Base-by-base conservation (phyloP, 2,113 vertebrate species). In the Uria lomvia region DNA sequence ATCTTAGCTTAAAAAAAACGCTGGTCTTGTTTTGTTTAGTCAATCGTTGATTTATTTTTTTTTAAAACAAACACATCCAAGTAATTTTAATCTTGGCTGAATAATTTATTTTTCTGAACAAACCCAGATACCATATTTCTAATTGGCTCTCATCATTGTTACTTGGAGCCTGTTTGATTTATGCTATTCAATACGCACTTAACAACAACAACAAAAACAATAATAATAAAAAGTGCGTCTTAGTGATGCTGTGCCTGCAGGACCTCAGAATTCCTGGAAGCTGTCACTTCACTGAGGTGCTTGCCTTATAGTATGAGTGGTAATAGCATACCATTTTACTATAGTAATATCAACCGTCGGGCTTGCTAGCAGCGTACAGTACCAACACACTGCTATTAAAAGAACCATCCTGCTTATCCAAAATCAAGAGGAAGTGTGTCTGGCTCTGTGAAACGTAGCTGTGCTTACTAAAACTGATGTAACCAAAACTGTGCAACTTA, bases 141-240 rank as follows among this genome's bases (percentile, higher is more conserved):
- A 16, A 22, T 23, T 67, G 58, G 13, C 60, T 4, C 34, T 55
- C 0, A 0, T 17, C 0, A 0, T 12, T 53, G 10, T 38, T 73
- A 19, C 26, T 45, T 0, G 0, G 30, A 59, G 20, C 20, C 36
- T 2, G 1, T 84, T 92, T 90, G 82, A 45, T 56, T 86, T 82
- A 2, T 70, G 45, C 32, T 58, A 6, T 49, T 75, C 47, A 4
- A 15, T 18, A 66, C 18, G 12, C 58, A 65, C 32, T 18, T 56
- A 36, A 13, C 8, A 58, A 32, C 32, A 58, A 32, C 11, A 75
- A 49, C 75, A 49, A 26, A 49, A 8, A 2, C 11, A 72, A 4
- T 27, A 40, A 56, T 56, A 11, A 23, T 27, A 59, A 50, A 38
- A 62, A 74, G 15, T 4, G 1, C 42, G 49, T 68, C 19, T 45